A percentile compares a stretch with the other conserved stretches of the same genome.
Conservation (phyloP, 2,113 vertebrate species). For the Melanostigma gelatinosum region DNA sequence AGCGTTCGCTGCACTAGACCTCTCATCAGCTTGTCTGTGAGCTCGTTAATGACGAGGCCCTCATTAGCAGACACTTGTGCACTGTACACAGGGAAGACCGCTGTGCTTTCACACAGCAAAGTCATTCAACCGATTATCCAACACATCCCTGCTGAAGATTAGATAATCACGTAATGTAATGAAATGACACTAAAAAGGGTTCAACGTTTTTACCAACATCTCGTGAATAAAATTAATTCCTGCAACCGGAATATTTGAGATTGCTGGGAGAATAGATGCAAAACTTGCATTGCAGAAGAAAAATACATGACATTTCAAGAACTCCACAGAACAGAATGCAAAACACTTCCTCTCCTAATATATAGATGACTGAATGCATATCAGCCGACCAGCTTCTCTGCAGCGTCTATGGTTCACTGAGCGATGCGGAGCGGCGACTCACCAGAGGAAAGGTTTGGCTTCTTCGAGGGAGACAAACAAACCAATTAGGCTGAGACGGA, state of each 20-base stretch:
- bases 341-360: not conserved
- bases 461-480: too few species aligned
- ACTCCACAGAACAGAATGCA: not conserved
- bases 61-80: conserved; percentile 43
- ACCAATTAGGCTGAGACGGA: too few species aligned
- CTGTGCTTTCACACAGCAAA: conserved; percentile 16
- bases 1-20: not conserved
- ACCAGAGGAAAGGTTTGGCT: too few species aligned
- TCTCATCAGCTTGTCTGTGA: conserved; percentile 27
- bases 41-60: conserved; percentile 36
- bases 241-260: not conserved
- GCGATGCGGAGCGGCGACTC: not conserved
- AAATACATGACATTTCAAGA: conserved; percentile 16
- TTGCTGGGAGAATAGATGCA: not conserved
- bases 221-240: not conserved
- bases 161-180: conserved; percentile 11
- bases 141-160: not conserved
- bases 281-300: not conserved
- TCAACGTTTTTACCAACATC: not conserved
- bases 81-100: not conserved
- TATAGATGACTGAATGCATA: conserved; percentile 6
- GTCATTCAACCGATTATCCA: conserved; percentile 39
- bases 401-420: too few species aligned
- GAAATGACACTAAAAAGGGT: not conserved
- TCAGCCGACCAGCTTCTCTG: conserved; percentile 38